phyloP scores from a whole-genome alignment of 2,888 invertebrate species.

The Agrilus cyanescens region DNA sequence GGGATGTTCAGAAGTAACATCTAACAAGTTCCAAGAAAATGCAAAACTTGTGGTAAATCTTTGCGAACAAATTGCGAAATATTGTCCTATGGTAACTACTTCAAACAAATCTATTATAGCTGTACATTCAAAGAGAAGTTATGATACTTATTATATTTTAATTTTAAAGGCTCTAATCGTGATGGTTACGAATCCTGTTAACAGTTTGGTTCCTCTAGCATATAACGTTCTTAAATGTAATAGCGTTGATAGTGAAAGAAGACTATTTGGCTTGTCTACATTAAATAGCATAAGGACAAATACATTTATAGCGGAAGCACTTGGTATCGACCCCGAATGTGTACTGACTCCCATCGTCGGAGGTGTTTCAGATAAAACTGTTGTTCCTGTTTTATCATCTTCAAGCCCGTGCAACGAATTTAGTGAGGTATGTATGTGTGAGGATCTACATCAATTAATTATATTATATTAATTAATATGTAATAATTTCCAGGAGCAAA shows the following conservation, averaged over 20 bases:
- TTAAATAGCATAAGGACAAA: slow-evolving; percentile 63
- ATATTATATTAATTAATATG: not conserved
- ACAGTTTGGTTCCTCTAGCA: slow-evolving; percentile 58
- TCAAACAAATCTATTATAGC: not conserved
- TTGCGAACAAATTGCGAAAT: slow-evolving; percentile 18
- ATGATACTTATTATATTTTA: slow-evolving; percentile 6
- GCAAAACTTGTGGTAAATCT: slow-evolving; percentile 25
- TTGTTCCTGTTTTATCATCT: slow-evolving; percentile 66
- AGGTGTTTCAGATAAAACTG: slow-evolving; percentile 62
- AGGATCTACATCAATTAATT: not conserved
- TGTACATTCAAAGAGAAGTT: not conserved
- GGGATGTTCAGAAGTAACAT: slow-evolving; percentile 15
- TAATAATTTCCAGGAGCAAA: slow-evolving; percentile 24
- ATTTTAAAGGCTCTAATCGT: slow-evolving; percentile 34
- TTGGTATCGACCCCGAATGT: slow-evolving; percentile 49
- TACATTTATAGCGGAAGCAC: slow-evolving; percentile 56
- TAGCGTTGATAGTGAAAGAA: slow-evolving; percentile 49
- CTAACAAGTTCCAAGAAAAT: slow-evolving; percentile 27
- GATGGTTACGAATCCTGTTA: slow-evolving; percentile 43
- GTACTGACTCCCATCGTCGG: slow-evolving; percentile 66
- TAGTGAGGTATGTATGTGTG: slow-evolving; percentile 20
- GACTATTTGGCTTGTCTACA: slow-evolving; percentile 62
- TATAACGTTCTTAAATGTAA: slow-evolving; percentile 53
- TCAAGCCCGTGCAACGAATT: slow-evolving; percentile 39
- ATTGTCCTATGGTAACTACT: slow-evolving; percentile 24